Base-by-base conservation (phyloP, 2,888 invertebrate genomes). In the Drosophila picticornis region DNA sequence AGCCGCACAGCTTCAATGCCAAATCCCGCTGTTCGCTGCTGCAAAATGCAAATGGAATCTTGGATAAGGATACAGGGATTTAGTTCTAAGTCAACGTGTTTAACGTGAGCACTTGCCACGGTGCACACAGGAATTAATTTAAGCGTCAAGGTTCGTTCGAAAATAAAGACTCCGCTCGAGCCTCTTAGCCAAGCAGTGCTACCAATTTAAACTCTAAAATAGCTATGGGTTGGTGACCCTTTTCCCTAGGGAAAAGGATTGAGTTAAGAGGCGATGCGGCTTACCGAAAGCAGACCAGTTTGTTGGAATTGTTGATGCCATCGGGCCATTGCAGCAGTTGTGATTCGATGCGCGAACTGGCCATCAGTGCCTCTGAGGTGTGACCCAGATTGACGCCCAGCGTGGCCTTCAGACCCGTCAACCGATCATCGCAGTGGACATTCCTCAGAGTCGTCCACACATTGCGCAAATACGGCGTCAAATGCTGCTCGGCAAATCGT, bases 1-100 rank as follows among this genome's bases (percentile, higher is more conserved):
- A 99, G 27, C 98, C 98, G 94, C 98, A 98, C 75, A 98, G 94
- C 91, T 96, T 96, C 74, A 98, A 94, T 2, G 97, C 97, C 91
- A 96, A 95, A 80, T 96, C 96, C 75, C 98, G 95, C 56, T 92
- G 92, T 62, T 92, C 93, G 58, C 96, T 96, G 88, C 96, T 96
- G 87, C 38, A 80, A n/a, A n/a, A 16, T n/a, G 25, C 4, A 46
- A 11, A 51, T 4, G n/a, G 9, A 38, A 38, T 46, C 25, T 25
- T 46, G 2, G 46, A 25, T 46, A 16, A 46, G 7, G 16, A 2
- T 13, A 2, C 22, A 46, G 4, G 46, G 2, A 25, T 25, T 25
- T 16, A 46, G 4, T 2, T 25, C 4, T 2, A 46, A 46, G 22
- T 7, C 13, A 46, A 3, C 13, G 43, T 46, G 22, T 13, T 22